phyloP scores from a whole-genome alignment of 2,113 vertebrate species.

The Hiodon tergisus region DNA sequence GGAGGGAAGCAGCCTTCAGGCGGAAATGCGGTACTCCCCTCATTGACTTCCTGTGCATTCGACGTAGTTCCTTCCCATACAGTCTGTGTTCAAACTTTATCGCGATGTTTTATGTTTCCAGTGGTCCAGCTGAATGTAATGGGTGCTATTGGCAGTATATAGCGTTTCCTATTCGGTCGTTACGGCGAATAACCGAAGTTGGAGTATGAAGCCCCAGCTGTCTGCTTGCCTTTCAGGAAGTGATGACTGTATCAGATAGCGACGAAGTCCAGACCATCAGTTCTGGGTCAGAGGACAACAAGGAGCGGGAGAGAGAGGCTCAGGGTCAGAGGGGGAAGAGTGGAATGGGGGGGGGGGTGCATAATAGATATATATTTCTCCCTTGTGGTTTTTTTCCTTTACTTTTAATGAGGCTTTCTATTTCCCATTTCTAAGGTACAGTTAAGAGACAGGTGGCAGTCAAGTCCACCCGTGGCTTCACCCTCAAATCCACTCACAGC shows the following conservation, averaged over 20 bases:
- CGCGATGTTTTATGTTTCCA: too few relatives aligned
- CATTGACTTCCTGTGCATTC: neutral
- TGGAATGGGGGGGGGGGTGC: slow-evolving; percentile 42
- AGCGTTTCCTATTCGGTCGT: too few relatives aligned
- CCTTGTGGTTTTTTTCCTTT: neutral
- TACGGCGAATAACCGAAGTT: too few relatives aligned
- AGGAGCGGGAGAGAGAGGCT: slow-evolving; percentile 66
- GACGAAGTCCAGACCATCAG: slow-evolving; percentile 97
- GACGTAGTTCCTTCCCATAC: too few relatives aligned
- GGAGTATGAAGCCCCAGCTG: too few relatives aligned
- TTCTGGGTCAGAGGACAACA: slow-evolving; percentile 84
- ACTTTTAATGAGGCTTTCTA: neutral
- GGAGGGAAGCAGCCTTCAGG: slow-evolving; percentile 26
- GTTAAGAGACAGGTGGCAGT: slow-evolving; percentile 90
- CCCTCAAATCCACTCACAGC: slow-evolving; percentile 83
- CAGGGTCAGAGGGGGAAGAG: slow-evolving; percentile 40
- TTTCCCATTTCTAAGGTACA: slow-evolving; percentile 49
- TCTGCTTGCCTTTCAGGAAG: slow-evolving; percentile 57
- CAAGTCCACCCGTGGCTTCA: slow-evolving; percentile 89
- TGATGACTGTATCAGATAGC: slow-evolving; percentile 88
- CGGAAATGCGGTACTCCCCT: slow-evolving; percentile 13
- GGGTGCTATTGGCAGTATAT: too few relatives aligned
- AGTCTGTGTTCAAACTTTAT: too few relatives aligned
- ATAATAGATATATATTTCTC: neutral
- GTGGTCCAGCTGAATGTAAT: too few relatives aligned